Percentiles rank a stretch among this genome's conserved stretches.
phyloP scores from a whole-genome alignment of 2,797 vertebrate species.

The Todus mexicanus region DNA sequence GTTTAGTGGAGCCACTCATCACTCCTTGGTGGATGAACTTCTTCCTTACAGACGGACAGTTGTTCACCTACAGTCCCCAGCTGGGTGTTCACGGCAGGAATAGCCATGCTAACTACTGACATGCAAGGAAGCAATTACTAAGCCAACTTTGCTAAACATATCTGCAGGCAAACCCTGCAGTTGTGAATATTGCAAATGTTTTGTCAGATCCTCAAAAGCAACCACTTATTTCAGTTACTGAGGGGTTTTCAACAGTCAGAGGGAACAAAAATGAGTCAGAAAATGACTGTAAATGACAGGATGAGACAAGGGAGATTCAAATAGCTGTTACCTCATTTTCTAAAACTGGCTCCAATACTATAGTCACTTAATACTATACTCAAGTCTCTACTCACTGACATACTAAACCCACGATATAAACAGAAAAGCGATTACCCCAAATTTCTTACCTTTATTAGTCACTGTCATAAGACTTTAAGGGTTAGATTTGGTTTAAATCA shows the following conservation, averaged over 20 bases:
- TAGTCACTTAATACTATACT: background rate
- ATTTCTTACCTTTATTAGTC: background rate
- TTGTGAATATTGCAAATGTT: background rate
- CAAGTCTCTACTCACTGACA: background rate
- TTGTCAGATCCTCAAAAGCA: background rate
- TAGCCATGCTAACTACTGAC: background rate
- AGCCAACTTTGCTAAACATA: background rate
- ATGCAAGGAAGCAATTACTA: fast-evolving
- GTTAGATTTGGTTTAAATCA: background rate
- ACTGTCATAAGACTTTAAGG: background rate
- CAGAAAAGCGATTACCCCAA: background rate
- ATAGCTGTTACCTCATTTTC: background rate
- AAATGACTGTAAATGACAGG: background rate
- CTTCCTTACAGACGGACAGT: background rate
- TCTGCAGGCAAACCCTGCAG: background rate
- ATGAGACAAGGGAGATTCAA: background rate
- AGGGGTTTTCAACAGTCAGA: background rate
- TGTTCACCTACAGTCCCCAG: background rate
- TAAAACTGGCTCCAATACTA: background rate
- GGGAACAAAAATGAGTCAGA: background rate
- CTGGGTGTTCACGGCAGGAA: background rate
- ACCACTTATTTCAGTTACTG: background rate
- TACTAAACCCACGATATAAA: background rate
- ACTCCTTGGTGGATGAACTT: background rate
- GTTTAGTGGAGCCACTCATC: background rate